Base-by-base conservation (phyloP, 2,888 invertebrate species). In the Heteromurus nitidus region DNA sequence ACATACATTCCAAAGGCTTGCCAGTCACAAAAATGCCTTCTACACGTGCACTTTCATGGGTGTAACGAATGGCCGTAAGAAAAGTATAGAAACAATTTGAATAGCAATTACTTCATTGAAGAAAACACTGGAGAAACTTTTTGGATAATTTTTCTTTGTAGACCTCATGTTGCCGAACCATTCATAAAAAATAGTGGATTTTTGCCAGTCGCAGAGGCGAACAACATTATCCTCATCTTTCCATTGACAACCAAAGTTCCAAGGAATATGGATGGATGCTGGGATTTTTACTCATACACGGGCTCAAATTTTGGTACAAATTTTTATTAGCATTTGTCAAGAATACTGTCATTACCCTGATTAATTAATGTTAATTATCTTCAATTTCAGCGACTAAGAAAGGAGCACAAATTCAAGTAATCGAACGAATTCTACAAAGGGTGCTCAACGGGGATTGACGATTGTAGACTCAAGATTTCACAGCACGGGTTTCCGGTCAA, bases 41-140 rank as follows among this genome's bases (percentile, higher is more conserved):
- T 86, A 9, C 85, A 86, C 64, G 13, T 86, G 22, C 85, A 85
- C 75, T 85, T 86, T 67, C 86, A 86, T 77, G 86, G 86, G 36
- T 86, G 86, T 50, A 82, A 86, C 58, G 86, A 86, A 74, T 86
- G 80, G 74, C 85, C 82, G 84, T 85, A 82, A 80, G 84, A 44
- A 5, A 1, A 53, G 2, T 44, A 13, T 26, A 20, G 22, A 50
- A 44, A 30, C 18, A 18, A 36, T 36, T 50, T 20, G n/a, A n/a
- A n/a, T n/a, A n/a, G n/a, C n/a, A n/a, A n/a, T n/a, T n/a, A n/a
- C n/a, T n/a, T n/a, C n/a, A n/a, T n/a, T n/a, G n/a, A n/a, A n/a
- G n/a, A n/a, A n/a, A n/a, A n/a, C n/a, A n/a, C n/a, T n/a, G n/a
- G 11, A 16, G 36, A 24, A 73, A 73, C 53, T 22, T 22, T 18